phyloP scores from a whole-genome alignment of 2,797 vertebrate genomes.

The Heterohyrax brucei region DNA sequence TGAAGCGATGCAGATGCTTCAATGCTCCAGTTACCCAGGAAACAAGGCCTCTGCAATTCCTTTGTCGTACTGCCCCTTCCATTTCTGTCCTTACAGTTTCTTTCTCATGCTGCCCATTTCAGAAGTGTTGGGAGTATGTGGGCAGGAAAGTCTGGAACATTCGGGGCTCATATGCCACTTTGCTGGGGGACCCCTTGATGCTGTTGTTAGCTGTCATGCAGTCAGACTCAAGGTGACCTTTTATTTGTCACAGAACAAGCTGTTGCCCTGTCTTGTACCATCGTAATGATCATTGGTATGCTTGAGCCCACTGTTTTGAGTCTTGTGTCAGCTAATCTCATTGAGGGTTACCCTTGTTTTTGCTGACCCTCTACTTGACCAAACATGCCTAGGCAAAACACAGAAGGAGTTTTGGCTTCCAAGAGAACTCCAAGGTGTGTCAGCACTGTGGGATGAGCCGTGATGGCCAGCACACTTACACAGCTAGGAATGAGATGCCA shows the following conservation, averaged over 20 bases:
- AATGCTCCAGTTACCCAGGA: too few relatives aligned
- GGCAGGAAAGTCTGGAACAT: neutral
- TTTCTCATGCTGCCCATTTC: too few relatives aligned
- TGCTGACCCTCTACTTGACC: neutral
- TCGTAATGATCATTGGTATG: neutral
- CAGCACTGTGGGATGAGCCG: neutral
- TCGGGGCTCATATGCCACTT: too few relatives aligned
- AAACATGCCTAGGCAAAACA: neutral
- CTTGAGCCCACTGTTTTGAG: neutral
- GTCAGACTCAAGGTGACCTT: neutral
- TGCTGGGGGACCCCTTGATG: too few relatives aligned
- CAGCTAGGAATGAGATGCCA: neutral
- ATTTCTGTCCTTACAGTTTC: too few relatives aligned
- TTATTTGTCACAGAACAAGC: neutral
- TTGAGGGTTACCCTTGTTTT: neutral
- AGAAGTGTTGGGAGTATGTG: too few relatives aligned
- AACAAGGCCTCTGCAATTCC: too few relatives aligned
- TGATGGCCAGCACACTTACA: rapidly evolving
- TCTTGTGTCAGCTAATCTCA: neutral
- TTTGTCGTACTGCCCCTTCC: too few relatives aligned
- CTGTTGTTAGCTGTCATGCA: neutral
- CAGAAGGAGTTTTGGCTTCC: neutral
- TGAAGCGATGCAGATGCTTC: too few relatives aligned
- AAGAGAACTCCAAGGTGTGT: neutral
- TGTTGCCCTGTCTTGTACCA: neutral